Conservation (phyloP, 2,113 vertebrate species). For the Pampusana beccarii region DNA sequence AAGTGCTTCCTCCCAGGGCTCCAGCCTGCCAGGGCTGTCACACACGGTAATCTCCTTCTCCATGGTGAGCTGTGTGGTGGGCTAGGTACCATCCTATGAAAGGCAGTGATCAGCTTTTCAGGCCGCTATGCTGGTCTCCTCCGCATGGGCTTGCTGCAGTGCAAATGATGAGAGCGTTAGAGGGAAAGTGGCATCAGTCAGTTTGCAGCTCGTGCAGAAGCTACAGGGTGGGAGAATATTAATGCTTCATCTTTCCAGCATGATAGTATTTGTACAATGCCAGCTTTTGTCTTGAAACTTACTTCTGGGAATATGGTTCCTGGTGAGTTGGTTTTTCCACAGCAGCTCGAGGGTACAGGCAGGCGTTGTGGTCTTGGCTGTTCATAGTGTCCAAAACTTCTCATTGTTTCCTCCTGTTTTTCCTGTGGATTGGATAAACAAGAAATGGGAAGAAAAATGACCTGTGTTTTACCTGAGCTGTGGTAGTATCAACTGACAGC, state of each 20-base stretch:
- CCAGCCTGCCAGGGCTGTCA: not conserved
- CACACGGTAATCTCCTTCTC: not conserved
- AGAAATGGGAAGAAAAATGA: not conserved
- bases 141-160: not conserved
- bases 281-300: not conserved
- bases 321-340: not conserved
- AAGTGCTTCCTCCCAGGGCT: not conserved
- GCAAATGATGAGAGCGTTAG: rapidly evolving
- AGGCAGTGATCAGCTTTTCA: not conserved
- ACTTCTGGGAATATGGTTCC: not conserved
- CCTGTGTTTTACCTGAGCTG: not conserved
- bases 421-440: not conserved
- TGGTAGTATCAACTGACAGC: not conserved
- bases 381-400: not conserved
- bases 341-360: not conserved
- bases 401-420: not conserved
- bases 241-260: not conserved
- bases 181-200: not conserved
- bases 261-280: not conserved
- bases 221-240: not conserved
- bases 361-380: not conserved
- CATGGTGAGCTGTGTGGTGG: rapidly evolving
- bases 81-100: not conserved
- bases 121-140: not conserved
- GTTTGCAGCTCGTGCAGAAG: not conserved